Conservation (phyloP, 1,140 invertebrate species). For the Alviniconcha marisindica region DNA sequence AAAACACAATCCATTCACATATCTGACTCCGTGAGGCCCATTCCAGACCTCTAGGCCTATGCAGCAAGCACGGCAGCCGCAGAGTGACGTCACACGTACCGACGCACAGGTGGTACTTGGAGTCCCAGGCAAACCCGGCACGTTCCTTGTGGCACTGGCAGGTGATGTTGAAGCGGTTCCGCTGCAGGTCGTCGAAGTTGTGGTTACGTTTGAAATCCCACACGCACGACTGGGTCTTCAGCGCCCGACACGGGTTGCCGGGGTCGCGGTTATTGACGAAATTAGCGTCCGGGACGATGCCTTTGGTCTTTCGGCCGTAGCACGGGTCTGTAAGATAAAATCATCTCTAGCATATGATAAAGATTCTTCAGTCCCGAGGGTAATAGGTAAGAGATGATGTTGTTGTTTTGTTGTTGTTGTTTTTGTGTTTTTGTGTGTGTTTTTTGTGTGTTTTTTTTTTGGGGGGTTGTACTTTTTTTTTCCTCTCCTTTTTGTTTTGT, state of each 20-base stretch:
- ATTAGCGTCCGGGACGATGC: slow-evolving; percentile 32
- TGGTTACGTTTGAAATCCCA: slow-evolving; percentile 44
- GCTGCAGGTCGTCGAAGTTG: slow-evolving; percentile 52
- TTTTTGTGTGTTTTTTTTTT: too few species aligned
- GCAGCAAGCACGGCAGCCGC: slow-evolving; percentile 7
- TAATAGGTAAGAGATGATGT: too few species aligned
- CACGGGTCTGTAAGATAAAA: slow-evolving; percentile 51
- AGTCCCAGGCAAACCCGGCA: slow-evolving; percentile 57
- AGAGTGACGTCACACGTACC: too few species aligned
- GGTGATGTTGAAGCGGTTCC: slow-evolving; percentile 57
- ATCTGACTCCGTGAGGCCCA: too few species aligned
- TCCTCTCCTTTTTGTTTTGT: too few species aligned
- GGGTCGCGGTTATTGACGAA: slow-evolving; percentile 27
- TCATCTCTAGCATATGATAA: too few species aligned
- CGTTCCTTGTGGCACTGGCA: slow-evolving; percentile 51
- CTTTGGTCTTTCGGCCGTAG: slow-evolving; percentile 42
- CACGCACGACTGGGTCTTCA: slow-evolving; percentile 47
- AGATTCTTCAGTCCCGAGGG: too few species aligned
- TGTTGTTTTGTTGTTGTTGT: too few species aligned
- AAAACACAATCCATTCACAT: too few species aligned
- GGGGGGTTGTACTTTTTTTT: too few species aligned
- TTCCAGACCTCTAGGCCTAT: too few species aligned
- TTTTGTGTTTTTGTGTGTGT: too few species aligned
- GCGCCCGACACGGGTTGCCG: slow-evolving; percentile 53
- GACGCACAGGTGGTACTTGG: slow-evolving; percentile 54